Evolutionary conservation across 92 coral and sea anemone species (phyloP).

Genomic region (Anthopleura xanthogrammica): DNA sequence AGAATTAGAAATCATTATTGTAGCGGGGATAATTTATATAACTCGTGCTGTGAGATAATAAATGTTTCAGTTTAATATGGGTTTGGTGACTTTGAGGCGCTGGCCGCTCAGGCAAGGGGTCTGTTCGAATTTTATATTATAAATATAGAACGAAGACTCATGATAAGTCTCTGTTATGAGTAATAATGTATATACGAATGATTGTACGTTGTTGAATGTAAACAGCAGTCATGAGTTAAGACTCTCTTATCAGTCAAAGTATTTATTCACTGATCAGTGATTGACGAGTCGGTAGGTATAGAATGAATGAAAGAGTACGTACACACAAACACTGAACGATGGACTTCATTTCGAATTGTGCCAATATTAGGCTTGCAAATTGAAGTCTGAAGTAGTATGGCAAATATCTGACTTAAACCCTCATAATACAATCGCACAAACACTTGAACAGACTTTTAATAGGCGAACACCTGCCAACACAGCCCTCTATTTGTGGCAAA

Average conservation of each 20-base stretch:
- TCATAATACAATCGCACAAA: not conserved
- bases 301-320: too few species aligned
- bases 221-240: not conserved
- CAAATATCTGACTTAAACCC: not conserved
- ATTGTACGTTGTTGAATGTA: not conserved
- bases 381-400: not conserved
- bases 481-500: not conserved
- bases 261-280: too few species aligned
- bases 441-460: conserved; percentile 3
- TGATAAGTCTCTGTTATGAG: not conserved
- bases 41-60: not conserved
- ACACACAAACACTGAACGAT: not conserved
- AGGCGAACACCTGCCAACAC: conserved; percentile 1
- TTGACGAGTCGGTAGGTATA: too few species aligned
- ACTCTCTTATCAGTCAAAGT: too few species aligned
- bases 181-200: not conserved
- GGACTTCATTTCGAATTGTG: not conserved
- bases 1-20: not conserved
- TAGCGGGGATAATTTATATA: not conserved
- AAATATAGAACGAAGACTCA: not conserved
- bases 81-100: not conserved
- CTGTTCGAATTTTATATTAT: not conserved
- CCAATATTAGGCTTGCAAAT: not conserved
- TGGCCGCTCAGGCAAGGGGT: not conserved
- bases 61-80: not conserved